Evolutionary conservation across 2,113 vertebrate genomes (phyloP), one percentile per base, ranked within the genome.

Genomic region (Callocephalon fimbriatum): DNA sequence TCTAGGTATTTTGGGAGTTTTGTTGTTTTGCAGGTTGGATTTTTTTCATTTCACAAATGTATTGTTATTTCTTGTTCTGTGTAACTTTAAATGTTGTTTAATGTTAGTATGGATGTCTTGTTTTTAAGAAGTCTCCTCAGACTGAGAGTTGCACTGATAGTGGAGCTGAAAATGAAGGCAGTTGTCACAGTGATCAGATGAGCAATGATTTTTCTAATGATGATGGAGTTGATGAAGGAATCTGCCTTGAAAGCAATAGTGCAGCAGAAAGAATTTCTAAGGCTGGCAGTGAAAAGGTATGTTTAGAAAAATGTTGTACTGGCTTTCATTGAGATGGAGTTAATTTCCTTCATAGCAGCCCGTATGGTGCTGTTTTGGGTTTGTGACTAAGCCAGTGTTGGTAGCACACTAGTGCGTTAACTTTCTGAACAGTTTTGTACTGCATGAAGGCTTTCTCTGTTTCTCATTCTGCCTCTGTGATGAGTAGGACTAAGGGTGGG

Each of bases 141-240:
- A 99, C 99, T 1, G 99, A 99, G 97, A 99, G 99, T 97, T 99
- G 99, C 97, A 99, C 99, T 76, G 99, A 99, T 96, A 99, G 99
- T 63, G 99, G 99, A 91, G 99, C 99, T 27, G 99, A 99, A 97
- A 99, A 99, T 89, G 99, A 99, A 98, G 99, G 99, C 92, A 99
- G 99, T 97, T 99, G 99, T 98, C 99, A 99, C 98, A 99, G 99
- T 63, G 99, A 99, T 98, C 99, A 99, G 97, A 99, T 99, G 99
- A 99, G 99, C 98, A 99, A 99, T 59, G 99, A 99, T 95, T 99
- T 99, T 97, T 99, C 99, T 94, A 99, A 99, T 11, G 99, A 99
- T 51, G 99, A 99, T 85, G 99, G 98, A 63, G 99, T 99, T 61
- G 99, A 99, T 95, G 99, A 99, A 98, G 99, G 99, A 86, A 99